phyloP scores from a whole-genome alignment of 2,113 vertebrate genomes.

The Phalacrocorax aristotelis region DNA sequence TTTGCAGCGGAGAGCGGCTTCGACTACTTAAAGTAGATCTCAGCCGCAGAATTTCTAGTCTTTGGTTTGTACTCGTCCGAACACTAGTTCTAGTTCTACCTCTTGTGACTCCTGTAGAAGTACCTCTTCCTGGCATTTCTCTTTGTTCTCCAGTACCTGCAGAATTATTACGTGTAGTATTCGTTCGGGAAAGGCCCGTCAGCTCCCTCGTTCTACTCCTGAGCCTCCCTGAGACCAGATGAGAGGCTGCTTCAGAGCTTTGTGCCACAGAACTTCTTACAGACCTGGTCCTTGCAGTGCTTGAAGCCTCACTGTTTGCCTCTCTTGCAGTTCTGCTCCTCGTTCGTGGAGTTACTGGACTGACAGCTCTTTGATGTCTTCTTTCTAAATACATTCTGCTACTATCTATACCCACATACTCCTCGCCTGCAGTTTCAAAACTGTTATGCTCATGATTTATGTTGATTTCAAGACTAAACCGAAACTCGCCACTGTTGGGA shows the following conservation, averaged over 20 bases:
- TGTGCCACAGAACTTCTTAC: slow-evolving; percentile 52
- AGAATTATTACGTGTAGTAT: background rate
- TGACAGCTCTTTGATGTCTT: slow-evolving; percentile 32
- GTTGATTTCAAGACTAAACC: slow-evolving; percentile 95
- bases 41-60: slow-evolving; percentile 75
- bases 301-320: background rate
- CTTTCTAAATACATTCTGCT: slow-evolving; percentile 28
- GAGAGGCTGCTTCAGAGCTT: slow-evolving; percentile 60
- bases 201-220: slow-evolving; percentile 60
- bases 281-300: slow-evolving; percentile 65
- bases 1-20: slow-evolving; percentile 87
- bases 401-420: slow-evolving; percentile 35
- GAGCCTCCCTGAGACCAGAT: slow-evolving; percentile 40
- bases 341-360: slow-evolving; percentile 75
- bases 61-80: slow-evolving; percentile 80
- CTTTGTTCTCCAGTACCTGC: slow-evolving; percentile 14
- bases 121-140: slow-evolving; percentile 10
- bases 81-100: slow-evolving; percentile 83
- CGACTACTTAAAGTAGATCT: slow-evolving; percentile 79
- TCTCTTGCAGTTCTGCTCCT: slow-evolving; percentile 75
- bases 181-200: background rate
- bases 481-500: slow-evolving; percentile 91
- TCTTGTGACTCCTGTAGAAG: slow-evolving; percentile 71
- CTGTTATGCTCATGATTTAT: slow-evolving; percentile 90
- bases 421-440: slow-evolving; percentile 53